These are phyloP conservation scores for Tenodera sinensis DNA, from an alignment of 2,888 invertebrate genomes.

Conservation along the genomic window DNA sequence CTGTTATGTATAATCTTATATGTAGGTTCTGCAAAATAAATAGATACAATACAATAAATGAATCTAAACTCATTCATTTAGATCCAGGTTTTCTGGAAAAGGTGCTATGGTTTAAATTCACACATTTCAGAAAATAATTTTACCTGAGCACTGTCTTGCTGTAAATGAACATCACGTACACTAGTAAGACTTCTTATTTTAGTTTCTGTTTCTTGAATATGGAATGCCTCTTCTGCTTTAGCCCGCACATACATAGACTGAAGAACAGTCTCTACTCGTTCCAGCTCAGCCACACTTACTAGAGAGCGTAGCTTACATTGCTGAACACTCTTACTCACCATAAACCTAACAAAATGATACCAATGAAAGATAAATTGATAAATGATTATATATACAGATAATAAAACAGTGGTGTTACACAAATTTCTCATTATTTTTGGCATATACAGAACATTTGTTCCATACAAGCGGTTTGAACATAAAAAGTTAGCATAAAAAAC, in stretches of 20 bases:
- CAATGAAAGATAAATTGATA: too few relatives aligned
- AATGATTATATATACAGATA: too few relatives aligned
- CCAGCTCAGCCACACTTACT: constrained; percentile 48
- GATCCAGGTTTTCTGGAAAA: not conserved
- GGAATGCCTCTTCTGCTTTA: constrained; percentile 43
- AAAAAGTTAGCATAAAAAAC: too few relatives aligned
- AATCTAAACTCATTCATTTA: too few relatives aligned
- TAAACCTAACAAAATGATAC: constrained; percentile 33
- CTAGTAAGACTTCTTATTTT: constrained; percentile 36
- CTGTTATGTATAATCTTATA: too few relatives aligned
- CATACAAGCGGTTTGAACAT: too few relatives aligned
- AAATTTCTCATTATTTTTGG: too few relatives aligned
- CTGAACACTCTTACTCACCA: constrained; percentile 48
- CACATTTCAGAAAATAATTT: not conserved
- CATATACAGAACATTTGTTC: too few relatives aligned
- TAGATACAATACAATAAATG: too few relatives aligned
- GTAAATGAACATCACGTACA: constrained; percentile 18
- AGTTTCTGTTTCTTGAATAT: constrained; percentile 41
- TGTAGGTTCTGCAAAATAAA: too few relatives aligned
- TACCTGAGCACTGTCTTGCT: constrained; percentile 21
- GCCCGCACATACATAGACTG: constrained; percentile 40
- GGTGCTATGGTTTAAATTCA: not conserved
- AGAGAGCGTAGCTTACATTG: constrained; percentile 48
- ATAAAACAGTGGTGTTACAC: too few relatives aligned
- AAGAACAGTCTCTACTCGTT: constrained; percentile 49